These are phyloP conservation scores for Seira sanloemensis DNA, from an alignment of 2,888 invertebrate genomes.

Conservation along the genomic window DNA sequence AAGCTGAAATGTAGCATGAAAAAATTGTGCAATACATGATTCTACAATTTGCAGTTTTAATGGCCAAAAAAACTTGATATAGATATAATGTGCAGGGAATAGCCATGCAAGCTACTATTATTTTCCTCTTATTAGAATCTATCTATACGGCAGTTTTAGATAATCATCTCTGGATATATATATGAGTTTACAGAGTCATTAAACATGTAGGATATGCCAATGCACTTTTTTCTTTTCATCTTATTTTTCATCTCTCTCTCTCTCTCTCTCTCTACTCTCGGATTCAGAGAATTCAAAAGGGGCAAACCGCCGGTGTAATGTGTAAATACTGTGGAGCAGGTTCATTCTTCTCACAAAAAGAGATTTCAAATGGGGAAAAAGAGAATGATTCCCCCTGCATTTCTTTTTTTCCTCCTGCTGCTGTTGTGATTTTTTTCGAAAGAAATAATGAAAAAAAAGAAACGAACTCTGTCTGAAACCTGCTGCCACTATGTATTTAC, in stretches of 20 bases:
- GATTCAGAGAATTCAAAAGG: too few species aligned
- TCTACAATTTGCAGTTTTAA: background rate
- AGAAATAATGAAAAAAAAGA: background rate
- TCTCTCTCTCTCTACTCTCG: too few species aligned
- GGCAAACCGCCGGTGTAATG: background rate
- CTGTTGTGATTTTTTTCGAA: background rate
- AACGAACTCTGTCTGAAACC: too few species aligned
- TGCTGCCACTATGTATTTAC: too few species aligned
- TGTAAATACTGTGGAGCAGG: background rate
- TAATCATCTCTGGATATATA: background rate
- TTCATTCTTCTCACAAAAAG: background rate
- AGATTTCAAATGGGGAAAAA: background rate
- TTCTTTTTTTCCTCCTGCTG: background rate
- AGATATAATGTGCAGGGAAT: background rate
- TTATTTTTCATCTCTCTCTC: too few species aligned
- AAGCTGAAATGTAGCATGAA: background rate
- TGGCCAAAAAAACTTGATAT: background rate
- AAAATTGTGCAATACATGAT: background rate
- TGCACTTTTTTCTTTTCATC: background rate
- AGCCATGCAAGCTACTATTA: background rate
- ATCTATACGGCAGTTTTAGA: too few species aligned
- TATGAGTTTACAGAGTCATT: background rate
- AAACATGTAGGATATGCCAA: background rate
- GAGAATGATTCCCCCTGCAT: background rate
- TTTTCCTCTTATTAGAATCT: too few species aligned